Base-by-base conservation (phyloP, 2,797 vertebrate species). In the Philypnodon macrostomus region DNA sequence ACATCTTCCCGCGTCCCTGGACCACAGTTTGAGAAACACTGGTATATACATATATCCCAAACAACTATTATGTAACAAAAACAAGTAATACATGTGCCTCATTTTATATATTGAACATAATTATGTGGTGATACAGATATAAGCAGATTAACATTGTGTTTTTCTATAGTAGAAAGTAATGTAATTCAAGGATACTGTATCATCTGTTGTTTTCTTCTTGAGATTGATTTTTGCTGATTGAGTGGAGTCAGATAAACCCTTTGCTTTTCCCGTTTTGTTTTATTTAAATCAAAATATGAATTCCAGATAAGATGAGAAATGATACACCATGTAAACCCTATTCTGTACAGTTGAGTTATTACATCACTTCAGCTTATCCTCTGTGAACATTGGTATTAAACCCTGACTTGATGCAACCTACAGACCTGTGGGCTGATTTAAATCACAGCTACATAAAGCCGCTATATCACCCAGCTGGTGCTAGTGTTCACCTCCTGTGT, bases 361-460 rank as follows among this genome's bases (percentile, higher is more conserved):
- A 70, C 64, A 72, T 79, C 61, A 76, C 36, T 52, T 53, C 48
- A 76, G 66, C 70, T 66, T 73, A 79, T 70, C 62, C 19, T 65
- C 49, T 33, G 11, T 2, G 39, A 33, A 58, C 52, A 59, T 8
- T 12, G 13, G 53, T 42, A 71, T 64, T 76, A 73, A 74, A 67
- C 35, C 37, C 26, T 49, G 31, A 60, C 35, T 50, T 56, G 40
- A 67, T 42, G 7, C 14, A 64, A 61, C 39, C 69, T 74, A 50
- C 31, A 75, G 41, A 53, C 34, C 32, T 32, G 53, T 42, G 48
- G 58, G 67, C 60, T 64, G 24, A 79, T 70, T 54, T 51, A 17
- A 79, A 58, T 67, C 30, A 56, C 32, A 6, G 30, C 30, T 23
- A 33, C 15, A 46, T 46, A 62, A 61, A 64, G 44, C 47, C 7